Percentiles rank a stretch among this genome's conserved stretches.
phyloP scores from a whole-genome alignment of 1,140 invertebrate genomes.

The Eupristina koningsbergeri region DNA sequence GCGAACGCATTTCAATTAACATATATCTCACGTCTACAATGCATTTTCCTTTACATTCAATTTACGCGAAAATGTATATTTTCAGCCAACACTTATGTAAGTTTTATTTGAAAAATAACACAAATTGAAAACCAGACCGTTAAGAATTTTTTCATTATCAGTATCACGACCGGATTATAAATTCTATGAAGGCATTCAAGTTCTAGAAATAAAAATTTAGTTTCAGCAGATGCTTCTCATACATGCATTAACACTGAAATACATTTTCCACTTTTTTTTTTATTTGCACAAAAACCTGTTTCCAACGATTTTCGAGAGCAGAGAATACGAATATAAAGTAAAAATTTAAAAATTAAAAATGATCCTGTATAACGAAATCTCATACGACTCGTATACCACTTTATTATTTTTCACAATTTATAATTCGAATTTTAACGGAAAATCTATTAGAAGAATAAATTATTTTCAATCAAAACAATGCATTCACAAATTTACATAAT shows the following conservation, averaged over 20 bases:
- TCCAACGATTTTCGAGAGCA: background rate
- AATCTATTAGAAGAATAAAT: too few species aligned
- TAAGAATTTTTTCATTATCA: slow-evolving; percentile 6
- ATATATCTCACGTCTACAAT: too few species aligned
- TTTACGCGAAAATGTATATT: too few species aligned
- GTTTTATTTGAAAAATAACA: background rate
- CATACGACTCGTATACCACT: too few species aligned
- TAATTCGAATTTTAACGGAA: too few species aligned
- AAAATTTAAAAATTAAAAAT: background rate
- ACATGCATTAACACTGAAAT: background rate
- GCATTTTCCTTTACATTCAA: too few species aligned
- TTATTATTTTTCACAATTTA: too few species aligned
- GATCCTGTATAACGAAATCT: background rate
- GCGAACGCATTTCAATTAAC: too few species aligned
- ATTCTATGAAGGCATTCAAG: slow-evolving; percentile 2
- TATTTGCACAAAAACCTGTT: background rate
- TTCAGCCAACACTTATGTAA: too few species aligned
- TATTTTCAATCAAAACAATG: too few species aligned
- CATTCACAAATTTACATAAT: too few species aligned
- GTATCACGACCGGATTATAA: background rate
- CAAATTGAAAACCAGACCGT: background rate
- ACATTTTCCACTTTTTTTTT: background rate
- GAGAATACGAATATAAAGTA: background rate
- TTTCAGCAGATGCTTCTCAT: background rate
- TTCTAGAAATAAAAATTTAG: slow-evolving; percentile 11